These are phyloP conservation scores for Dromius quadrimaculatus DNA, from an alignment of 2,888 invertebrate species.

Conservation along the genomic window DNA sequence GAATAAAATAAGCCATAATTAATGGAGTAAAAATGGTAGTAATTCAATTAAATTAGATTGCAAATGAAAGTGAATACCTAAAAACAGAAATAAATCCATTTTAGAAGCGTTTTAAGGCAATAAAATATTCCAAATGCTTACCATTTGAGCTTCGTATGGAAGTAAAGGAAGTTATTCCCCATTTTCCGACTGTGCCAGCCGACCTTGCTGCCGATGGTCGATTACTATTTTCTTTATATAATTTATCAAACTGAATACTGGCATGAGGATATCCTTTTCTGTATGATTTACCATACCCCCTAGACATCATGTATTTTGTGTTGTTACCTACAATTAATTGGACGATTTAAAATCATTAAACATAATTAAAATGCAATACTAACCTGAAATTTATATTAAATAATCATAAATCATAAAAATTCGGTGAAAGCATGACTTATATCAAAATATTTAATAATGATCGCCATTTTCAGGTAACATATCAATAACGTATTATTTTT, in stretches of 20 bases:
- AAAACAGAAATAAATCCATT: background rate
- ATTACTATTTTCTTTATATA: conserved; percentile 83
- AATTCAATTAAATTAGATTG: background rate
- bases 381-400: conserved; percentile 33
- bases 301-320: conserved; percentile 62
- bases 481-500: conserved; percentile 49
- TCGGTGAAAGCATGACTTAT: conserved; percentile 49
- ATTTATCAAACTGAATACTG: conserved; percentile 75
- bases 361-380: conserved; percentile 26
- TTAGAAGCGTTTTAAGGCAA: too few species aligned
- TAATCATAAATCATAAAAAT: conserved; percentile 49
- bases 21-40: too few species aligned
- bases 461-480: conserved; percentile 52
- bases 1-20: too few species aligned
- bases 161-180: conserved; percentile 95
- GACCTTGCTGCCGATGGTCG: conserved; percentile 90
- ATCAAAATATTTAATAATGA: conserved; percentile 52
- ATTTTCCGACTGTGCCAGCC: conserved; percentile 92
- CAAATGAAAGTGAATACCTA: background rate
- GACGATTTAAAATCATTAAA: background rate
- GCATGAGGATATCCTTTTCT: conserved; percentile 64
- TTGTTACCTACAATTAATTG: conserved; percentile 41
- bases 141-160: conserved; percentile 86
- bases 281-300: conserved; percentile 67
- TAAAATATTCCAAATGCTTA: too few species aligned